A percentile compares a stretch with the other conserved stretches of the same genome.
phyloP scores from a whole-genome alignment of 2,888 invertebrate genomes.

The Cephus spinipes region DNA sequence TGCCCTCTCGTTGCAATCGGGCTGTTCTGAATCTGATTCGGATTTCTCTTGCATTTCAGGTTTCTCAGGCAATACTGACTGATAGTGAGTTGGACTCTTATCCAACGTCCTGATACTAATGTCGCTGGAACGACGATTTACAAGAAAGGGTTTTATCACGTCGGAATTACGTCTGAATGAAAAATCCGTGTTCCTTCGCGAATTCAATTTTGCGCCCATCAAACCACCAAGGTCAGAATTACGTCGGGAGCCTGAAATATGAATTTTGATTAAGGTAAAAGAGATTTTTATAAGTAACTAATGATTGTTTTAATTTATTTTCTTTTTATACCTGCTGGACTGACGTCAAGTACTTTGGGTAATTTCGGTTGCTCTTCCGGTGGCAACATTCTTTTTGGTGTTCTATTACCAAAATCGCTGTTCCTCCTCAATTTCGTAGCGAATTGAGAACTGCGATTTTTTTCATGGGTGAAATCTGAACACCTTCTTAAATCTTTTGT shows the following conservation, averaged over 20 bases:
- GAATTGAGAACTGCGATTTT: conserved; percentile 59
- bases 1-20: conserved; percentile 58
- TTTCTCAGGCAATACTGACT: conserved; percentile 43
- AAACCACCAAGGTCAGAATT: conserved; percentile 58
- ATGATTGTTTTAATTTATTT: background rate
- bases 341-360: conserved; percentile 50
- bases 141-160: conserved; percentile 49
- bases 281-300: background rate
- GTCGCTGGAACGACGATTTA: conserved; percentile 58
- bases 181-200: conserved; percentile 58
- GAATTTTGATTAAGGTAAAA: background rate
- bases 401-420: conserved; percentile 61
- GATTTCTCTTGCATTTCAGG: conserved; percentile 52
- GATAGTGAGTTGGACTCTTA: conserved; percentile 54
- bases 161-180: conserved; percentile 55
- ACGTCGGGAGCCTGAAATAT: conserved; percentile 51
- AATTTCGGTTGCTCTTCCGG: conserved; percentile 45
- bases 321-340: conserved; percentile 43
- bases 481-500: conserved; percentile 53
- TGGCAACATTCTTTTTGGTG: conserved; percentile 49
- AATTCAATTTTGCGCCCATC: conserved; percentile 41
- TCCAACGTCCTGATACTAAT: conserved; percentile 56
- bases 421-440: conserved; percentile 59
- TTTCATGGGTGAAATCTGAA: conserved; percentile 59
- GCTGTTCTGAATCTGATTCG: conserved; percentile 62